These are phyloP conservation scores for Hemicrepidius hirtus DNA, from an alignment of 2,888 invertebrate genomes.

Conservation along the genomic window DNA sequence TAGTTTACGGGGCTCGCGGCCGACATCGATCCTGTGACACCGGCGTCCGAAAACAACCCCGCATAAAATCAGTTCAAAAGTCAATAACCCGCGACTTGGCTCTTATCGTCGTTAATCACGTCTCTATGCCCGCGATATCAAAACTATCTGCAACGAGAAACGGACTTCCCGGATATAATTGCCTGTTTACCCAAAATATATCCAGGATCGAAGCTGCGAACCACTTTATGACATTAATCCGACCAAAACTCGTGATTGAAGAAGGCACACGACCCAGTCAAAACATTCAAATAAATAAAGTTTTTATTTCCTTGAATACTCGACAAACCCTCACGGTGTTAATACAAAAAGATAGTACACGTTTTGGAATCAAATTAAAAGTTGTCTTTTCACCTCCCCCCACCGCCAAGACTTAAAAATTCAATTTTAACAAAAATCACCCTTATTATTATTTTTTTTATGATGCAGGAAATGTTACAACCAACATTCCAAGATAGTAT, in stretches of 20 bases:
- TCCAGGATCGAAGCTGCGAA: conserved; percentile 45
- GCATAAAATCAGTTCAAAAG: conserved; percentile 59
- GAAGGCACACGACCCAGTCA: neutral
- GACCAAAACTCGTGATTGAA: conserved; percentile 19
- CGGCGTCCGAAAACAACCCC: conserved; percentile 54
- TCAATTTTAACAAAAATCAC: no score
- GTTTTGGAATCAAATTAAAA: no score
- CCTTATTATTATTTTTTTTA: no score
- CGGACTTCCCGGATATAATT: conserved; percentile 45
- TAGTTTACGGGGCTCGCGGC: conserved; percentile 48
- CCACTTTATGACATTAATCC: conserved; percentile 43
- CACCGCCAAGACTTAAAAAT: no score
- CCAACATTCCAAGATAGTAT: no score
- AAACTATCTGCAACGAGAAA: conserved; percentile 40
- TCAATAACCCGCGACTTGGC: conserved; percentile 58
- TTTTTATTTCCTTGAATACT: neutral
- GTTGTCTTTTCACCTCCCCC: no score
- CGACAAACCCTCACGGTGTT: neutral
- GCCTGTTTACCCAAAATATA: conserved; percentile 45
- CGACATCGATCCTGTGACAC: conserved; percentile 55
- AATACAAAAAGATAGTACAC: no score
- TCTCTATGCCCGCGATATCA: conserved; percentile 46
- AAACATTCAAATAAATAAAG: conserved; percentile 18
- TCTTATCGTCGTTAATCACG: conserved; percentile 47
- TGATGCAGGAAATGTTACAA: no score